Evolutionary conservation across 1,140 invertebrate genomes (phyloP), one percentile per base, ranked within the genome.

Genomic region (Drosophila baimaii): DNA sequence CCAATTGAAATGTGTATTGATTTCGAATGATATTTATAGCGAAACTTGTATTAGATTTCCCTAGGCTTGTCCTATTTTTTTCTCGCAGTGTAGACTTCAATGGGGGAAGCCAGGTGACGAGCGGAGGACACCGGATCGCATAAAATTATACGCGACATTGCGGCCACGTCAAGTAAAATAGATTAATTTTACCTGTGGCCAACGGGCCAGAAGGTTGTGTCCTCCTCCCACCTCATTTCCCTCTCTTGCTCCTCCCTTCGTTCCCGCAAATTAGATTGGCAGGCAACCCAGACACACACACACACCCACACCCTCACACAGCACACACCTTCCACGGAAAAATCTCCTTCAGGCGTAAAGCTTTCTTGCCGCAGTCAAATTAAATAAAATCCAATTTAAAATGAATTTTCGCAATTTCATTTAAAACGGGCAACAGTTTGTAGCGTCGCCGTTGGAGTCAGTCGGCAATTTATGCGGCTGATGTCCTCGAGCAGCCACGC

Each of bases 371-470:
- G 74, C 84, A 89, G 84, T 89, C 77, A 89, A 89, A 89, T 89
- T 89, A 89, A 89, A 89, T 89, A 89, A 89, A 89, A 89, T 89
- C 84, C 84, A 89, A 89, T 89, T 89, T 89, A 89, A 89, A 89
- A 89, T 89, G 84, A 89, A 89, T 89, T 89, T 89, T 89, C 84
- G 84, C 84, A 89, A 89, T 89, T 89, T 89, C 84, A 89, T 89
- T 89, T 89, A 89, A 82, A 84, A 77, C 65, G 80, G 62, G 49
- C 62, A 76, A 71, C 62, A 58, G 62, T 68, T 66, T 66, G 72
- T 65, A 57, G 19, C 52, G 39, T n/a, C 49, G 15, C 19, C 52
- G 19, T 10, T 29, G 59, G 46, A 54, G 70, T 74, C 59, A 76
- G 49, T 62, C 55, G 43, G 72, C 72, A 76, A 76, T 76, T 76